A percentile compares a stretch with the other conserved stretches of the same genome.
Evolutionary conservation across 2,888 invertebrate species (phyloP).

Genomic region (Cyclophora albipunctata): DNA sequence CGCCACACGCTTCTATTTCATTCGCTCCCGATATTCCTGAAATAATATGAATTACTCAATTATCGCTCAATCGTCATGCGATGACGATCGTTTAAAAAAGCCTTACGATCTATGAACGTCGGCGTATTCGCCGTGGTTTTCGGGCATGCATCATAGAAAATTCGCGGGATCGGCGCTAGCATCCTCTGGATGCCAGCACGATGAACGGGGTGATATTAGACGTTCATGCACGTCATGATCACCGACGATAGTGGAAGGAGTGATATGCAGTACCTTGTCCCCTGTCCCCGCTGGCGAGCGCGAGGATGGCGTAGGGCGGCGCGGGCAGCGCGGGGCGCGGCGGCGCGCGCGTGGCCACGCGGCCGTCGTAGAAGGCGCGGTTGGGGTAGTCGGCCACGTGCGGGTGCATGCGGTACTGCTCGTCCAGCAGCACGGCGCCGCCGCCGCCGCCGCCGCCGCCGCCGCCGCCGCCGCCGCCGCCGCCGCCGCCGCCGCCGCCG

Average conservation of each 20-base stretch:
- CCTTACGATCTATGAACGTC: no score
- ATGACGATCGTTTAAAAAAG: no score
- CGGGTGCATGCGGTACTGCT: conserved; percentile 91
- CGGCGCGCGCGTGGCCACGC: conserved; percentile 49
- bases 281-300: conserved; percentile 50
- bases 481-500: conserved; percentile 29
- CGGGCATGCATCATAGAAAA: no score
- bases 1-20: conserved; percentile 61
- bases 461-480: conserved; percentile 49
- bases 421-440: conserved; percentile 70
- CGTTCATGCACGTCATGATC: no score
- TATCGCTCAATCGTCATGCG: not conserved
- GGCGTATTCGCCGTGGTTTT: no score
- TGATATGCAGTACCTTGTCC: conserved; percentile 41
- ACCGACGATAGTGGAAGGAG: no score
- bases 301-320: conserved; percentile 48
- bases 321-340: conserved; percentile 30
- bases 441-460: conserved; percentile 48
- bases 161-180: no score
- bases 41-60: not conserved
- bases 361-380: conserved; percentile 79
- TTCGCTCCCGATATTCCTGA: conserved; percentile 49
- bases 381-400: conserved; percentile 89
- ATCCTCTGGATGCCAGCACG: no score
- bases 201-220: no score